phyloP scores from a whole-genome alignment of 2,797 vertebrate genomes.

The Alectoris magna region DNA sequence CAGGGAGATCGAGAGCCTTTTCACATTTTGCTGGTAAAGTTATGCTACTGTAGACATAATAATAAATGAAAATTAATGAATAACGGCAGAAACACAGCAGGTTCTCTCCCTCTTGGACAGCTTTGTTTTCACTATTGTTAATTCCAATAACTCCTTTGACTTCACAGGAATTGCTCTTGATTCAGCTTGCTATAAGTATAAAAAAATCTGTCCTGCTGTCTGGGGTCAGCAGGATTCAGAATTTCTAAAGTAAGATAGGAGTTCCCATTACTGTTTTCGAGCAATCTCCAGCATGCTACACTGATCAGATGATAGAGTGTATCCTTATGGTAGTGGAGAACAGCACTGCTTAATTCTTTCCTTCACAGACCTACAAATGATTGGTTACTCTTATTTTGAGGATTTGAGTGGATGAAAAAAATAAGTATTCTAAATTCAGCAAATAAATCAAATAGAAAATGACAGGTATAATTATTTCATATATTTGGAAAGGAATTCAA shows the following conservation, averaged over 20 bases:
- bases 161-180: not conserved
- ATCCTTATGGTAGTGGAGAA: not conserved
- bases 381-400: not conserved
- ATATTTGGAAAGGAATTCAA: conserved; percentile 32
- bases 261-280: not conserved
- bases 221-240: not conserved
- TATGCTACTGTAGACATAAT: not conserved
- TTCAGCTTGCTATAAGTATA: not conserved
- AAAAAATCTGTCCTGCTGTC: not conserved
- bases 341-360: not conserved
- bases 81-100: not conserved
- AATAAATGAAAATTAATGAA: not conserved
- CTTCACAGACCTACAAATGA: not conserved
- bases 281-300: not conserved
- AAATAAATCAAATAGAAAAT: conserved; percentile 29
- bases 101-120: not conserved
- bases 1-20: not conserved
- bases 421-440: not conserved
- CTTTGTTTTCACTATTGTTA: not conserved
- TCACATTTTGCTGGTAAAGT: not conserved
- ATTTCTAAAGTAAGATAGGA: not conserved
- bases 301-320: not conserved
- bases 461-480: conserved; percentile 56
- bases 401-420: conserved; percentile 42
- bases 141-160: not conserved